A percentile compares a stretch with the other conserved stretches of the same genome.
Conservation (phyloP, 2,113 vertebrate species). For the Platysteira castanea region DNA sequence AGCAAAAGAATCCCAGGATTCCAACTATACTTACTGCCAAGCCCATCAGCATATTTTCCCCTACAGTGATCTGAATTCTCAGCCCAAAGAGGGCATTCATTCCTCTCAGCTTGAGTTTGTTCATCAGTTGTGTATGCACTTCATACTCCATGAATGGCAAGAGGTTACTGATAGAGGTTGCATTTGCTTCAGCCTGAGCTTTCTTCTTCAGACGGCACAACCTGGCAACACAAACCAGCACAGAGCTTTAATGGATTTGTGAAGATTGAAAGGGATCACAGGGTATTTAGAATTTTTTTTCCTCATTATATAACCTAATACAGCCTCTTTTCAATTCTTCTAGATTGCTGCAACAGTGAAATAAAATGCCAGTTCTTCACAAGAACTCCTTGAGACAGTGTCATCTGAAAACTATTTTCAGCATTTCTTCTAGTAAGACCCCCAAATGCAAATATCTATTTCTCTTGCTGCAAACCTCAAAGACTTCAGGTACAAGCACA, state of each 20-base stretch:
- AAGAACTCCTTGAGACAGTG: neutral
- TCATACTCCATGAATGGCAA: conserved; percentile 98
- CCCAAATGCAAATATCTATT: neutral
- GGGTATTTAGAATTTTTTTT: neutral
- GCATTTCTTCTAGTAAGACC: neutral
- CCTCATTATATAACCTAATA: neutral
- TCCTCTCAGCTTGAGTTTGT: conserved; percentile 92
- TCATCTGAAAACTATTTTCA: neutral
- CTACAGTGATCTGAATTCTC: conserved; percentile 92
- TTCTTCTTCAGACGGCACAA: conserved; percentile 97
- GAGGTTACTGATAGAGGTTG: conserved; percentile 91
- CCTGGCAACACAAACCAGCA: conserved; percentile 52
- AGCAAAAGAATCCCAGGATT: neutral
- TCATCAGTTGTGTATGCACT: conserved; percentile 97
- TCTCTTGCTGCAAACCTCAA: neutral
- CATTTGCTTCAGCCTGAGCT: conserved; percentile 95
- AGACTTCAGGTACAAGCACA: neutral
- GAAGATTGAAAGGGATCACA: neutral
- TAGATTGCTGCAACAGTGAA: neutral
- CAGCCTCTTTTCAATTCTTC: neutral
- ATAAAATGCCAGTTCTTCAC: neutral
- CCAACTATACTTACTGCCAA: conserved; percentile 84
- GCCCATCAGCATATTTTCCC: conserved; percentile 95
- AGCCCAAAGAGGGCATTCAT: conserved; percentile 97
- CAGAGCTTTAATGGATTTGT: neutral